Conservation (phyloP, 2,888 invertebrate species). For the Physocephala rufipes region DNA sequence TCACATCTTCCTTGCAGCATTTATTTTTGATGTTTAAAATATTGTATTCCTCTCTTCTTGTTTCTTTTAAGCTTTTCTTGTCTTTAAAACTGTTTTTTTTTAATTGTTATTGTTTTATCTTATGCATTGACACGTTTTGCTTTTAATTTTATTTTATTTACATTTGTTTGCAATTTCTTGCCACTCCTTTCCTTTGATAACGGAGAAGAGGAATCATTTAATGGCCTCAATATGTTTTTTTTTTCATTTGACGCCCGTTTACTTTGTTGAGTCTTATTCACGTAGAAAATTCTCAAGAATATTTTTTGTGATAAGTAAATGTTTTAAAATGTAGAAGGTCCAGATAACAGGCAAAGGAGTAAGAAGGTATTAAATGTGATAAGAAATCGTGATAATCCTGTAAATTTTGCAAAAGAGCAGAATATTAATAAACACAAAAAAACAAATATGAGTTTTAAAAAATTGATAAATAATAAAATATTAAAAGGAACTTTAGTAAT, state of each 20-base stretch:
- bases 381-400: no score
- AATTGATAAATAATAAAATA: no score
- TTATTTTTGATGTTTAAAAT: constrained; percentile 40
- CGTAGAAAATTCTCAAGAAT: no score
- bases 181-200: background rate
- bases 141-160: constrained; percentile 41
- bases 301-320: no score
- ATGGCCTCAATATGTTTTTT: background rate
- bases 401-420: no score
- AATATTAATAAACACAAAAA: no score
- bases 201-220: constrained; percentile 8
- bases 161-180: constrained; percentile 34
- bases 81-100: constrained; percentile 23
- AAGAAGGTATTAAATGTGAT: no score
- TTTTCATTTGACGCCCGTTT: background rate
- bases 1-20: constrained; percentile 41
- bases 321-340: background rate
- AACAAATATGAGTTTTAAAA: no score
- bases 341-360: no score
- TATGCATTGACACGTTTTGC: constrained; percentile 38
- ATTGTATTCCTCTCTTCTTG: constrained; percentile 23
- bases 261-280: no score
- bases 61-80: constrained; percentile 19
- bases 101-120: constrained; percentile 22
- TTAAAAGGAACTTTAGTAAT: no score